A percentile compares a stretch with the other conserved stretches of the same genome.
Conservation (phyloP, 37 sponge, comb jelly and placozoan genomes). For the Diacarnus erythraeanus region DNA sequence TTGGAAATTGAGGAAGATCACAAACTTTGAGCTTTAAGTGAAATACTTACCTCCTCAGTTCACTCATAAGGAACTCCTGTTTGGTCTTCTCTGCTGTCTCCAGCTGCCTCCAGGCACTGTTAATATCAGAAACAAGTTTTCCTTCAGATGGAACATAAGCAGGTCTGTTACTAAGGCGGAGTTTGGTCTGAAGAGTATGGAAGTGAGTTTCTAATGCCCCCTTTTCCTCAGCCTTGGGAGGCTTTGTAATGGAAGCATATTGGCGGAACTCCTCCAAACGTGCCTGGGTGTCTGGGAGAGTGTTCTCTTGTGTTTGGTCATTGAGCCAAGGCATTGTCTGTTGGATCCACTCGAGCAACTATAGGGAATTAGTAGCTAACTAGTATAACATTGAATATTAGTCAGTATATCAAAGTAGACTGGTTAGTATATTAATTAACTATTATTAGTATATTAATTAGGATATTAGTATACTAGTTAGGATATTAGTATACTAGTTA, state of each 20-base stretch:
- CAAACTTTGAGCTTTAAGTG: not conserved
- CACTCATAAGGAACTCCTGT: constrained; percentile 89
- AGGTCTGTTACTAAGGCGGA: constrained; percentile 90
- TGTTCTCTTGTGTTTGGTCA: constrained; percentile 69
- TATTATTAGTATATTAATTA: too few relatives aligned
- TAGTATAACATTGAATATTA: too few relatives aligned
- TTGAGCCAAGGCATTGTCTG: constrained; percentile 84
- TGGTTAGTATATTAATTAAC: too few relatives aligned
- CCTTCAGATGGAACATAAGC: constrained; percentile 95
- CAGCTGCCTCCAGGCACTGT: constrained; percentile 83
- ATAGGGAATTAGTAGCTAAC: too few relatives aligned
- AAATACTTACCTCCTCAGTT: constrained; percentile 78
- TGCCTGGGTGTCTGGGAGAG: constrained; percentile 66
- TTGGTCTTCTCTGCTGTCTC: constrained; percentile 84
- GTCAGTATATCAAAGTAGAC: too few relatives aligned
- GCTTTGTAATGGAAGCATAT: constrained; percentile 82
- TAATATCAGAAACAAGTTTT: constrained; percentile 84
- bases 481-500: too few relatives aligned
- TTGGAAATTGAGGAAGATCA: not conserved
- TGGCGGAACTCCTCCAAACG: constrained; percentile 92
- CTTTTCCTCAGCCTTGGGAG: constrained; percentile 95
- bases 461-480: too few relatives aligned
- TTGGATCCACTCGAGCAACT: constrained; percentile 95
- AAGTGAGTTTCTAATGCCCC: constrained; percentile 89
- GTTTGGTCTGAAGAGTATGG: constrained; percentile 96